Percentiles rank a stretch among this genome's conserved stretches.
These are phyloP conservation scores for Thunnus maccoyii DNA, from an alignment of 2,113 vertebrate species.

Conservation along the genomic window DNA sequence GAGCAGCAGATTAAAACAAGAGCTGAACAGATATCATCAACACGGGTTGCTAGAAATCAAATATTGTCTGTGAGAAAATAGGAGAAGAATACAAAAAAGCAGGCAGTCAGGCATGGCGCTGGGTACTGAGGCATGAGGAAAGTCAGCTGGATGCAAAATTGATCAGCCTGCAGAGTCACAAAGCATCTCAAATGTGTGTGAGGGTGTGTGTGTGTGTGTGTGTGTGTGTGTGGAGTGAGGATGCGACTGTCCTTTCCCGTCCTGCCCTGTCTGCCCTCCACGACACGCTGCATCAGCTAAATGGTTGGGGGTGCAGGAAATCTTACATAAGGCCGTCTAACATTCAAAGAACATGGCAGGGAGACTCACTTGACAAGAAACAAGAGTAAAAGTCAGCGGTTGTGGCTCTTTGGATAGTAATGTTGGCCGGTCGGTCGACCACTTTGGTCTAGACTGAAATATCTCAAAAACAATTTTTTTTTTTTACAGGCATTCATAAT, in stretches of 20 bases:
- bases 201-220: constrained; percentile 27
- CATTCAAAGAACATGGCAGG: constrained; percentile 32
- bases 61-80: constrained; percentile 54
- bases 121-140: constrained; percentile 43
- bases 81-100: constrained; percentile 15
- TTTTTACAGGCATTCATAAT: too few relatives aligned
- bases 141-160: constrained; percentile 63
- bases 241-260: constrained; percentile 46
- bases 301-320: constrained; percentile 13
- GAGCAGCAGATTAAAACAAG: constrained; percentile 1
- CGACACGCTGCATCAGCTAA: constrained; percentile 67
- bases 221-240: constrained; percentile 16
- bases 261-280: constrained; percentile 66
- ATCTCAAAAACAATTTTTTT: too few relatives aligned
- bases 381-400: neutral
- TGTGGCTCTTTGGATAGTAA: too few relatives aligned
- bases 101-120: constrained; percentile 32
- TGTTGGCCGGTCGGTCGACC: too few relatives aligned
- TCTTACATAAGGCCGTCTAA: constrained; percentile 53
- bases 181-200: constrained; percentile 53
- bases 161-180: constrained; percentile 63
- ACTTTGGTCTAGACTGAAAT: too few relatives aligned
- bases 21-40: constrained; percentile 37
- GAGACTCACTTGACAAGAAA: neutral
- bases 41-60: constrained; percentile 46